Base-by-base conservation (phyloP, 2,888 invertebrate species). In the Caenorhabditis angaria region DNA sequence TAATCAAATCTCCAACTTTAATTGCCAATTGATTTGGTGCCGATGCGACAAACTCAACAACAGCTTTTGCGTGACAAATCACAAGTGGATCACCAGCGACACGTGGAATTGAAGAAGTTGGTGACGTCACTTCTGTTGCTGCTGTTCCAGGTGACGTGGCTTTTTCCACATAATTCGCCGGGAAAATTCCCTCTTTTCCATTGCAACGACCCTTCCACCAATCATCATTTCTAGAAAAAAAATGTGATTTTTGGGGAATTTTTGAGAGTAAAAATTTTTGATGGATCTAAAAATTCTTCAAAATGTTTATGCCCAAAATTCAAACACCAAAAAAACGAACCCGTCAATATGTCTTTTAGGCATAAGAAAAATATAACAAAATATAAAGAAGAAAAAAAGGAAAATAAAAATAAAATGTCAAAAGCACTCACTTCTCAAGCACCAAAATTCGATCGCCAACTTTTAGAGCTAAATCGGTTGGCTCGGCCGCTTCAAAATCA, bases 191-290 rank as follows among this genome's bases (percentile, higher is more conserved):
- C 12, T 91, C 91, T 76, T 92, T 91, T 83, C 92, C 90, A 50
- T 93, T 94, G 80, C 94, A 75, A 12, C 67, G 55, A 1, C 82
- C 77, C 92, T 96, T 96, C 97, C 97, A 99, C 97, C 97, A 99
- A 88, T 97, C 97, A 0, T 95, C 97, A 72, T 97, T 95, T 80
- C 93, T 92, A 89, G 97, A 97, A 59, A 51, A 29, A 35, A 61
- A 48, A 28, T 28, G 5, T 58, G 53, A 59, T 24, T 20, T n/a
- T n/a, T n/a, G n/a, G n/a, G n/a, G n/a, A n/a, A 35, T 54, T 41
- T 50, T 48, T 27, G 3, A 60, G 25, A 60, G 29, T 20, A n/a
- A n/a, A n/a, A n/a, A n/a, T n/a, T n/a, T n/a, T n/a, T n/a, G n/a
- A n/a, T n/a, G n/a, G n/a, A n/a, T n/a, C n/a, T n/a, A n/a, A n/a